Percentiles rank a stretch among this genome's conserved stretches.
Conservation (phyloP, 2,888 invertebrate genomes). For the Tryphoninae sp. region DNA sequence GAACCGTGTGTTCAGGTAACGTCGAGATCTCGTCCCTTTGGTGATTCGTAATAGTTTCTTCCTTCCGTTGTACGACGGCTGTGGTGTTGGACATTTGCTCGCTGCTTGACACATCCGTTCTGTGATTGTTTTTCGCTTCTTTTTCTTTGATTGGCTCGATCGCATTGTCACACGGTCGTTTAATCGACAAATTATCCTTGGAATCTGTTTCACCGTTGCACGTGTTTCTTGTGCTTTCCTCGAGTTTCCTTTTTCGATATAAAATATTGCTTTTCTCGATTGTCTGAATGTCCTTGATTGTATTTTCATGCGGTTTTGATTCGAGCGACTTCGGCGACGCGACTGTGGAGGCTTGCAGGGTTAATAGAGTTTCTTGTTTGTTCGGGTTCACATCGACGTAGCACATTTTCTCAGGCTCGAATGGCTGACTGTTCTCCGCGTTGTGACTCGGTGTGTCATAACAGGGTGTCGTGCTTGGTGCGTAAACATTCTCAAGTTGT, state of each 20-base stretch:
- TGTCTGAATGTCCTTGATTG: constrained; percentile 30
- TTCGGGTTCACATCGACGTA: constrained; percentile 52
- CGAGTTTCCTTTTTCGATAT: constrained; percentile 39
- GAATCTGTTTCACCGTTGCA: constrained; percentile 35
- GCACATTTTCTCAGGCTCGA: constrained; percentile 64
- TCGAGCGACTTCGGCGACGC: constrained; percentile 4
- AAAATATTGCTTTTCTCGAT: constrained; percentile 49
- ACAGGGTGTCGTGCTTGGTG: constrained; percentile 77
- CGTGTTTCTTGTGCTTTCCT: not conserved
- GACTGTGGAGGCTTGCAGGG: not conserved
- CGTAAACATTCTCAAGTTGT: constrained; percentile 78
- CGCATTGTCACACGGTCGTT: not conserved
- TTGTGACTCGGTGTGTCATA: constrained; percentile 77
- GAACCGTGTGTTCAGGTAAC: constrained; percentile 18
- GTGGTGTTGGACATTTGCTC: not conserved
- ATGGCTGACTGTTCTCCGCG: constrained; percentile 67
- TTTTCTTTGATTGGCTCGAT: constrained; percentile 29
- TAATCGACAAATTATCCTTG: not conserved
- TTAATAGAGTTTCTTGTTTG: constrained; percentile 24
- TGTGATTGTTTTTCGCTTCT: not conserved
- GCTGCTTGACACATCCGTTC: not conserved
- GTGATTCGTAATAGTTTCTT: constrained; percentile 38
- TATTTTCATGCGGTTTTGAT: not conserved
- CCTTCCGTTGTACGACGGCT: constrained; percentile 11
- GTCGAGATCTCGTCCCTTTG: constrained; percentile 26